These are phyloP conservation scores for Pseudopodoces humilis DNA, from an alignment of 2,113 vertebrate genomes.

Conservation along the genomic window DNA sequence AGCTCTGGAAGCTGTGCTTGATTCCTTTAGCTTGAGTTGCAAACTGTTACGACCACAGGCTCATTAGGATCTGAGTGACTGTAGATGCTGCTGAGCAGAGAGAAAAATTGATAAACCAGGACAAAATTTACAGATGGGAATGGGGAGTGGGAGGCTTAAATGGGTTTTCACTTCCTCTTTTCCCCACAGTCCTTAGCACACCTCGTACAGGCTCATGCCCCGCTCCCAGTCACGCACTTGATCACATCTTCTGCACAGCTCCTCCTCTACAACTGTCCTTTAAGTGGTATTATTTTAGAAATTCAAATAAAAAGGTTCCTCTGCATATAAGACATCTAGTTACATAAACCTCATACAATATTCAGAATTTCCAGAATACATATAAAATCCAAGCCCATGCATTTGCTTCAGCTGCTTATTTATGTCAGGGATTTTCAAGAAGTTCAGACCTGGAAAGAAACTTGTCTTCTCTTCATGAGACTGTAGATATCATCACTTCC, in stretches of 20 bases:
- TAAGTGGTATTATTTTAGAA: background rate
- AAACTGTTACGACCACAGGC: background rate
- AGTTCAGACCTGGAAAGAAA: background rate
- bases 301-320: background rate
- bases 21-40: background rate
- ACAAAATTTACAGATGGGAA: background rate
- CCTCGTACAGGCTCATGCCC: background rate
- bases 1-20: background rate
- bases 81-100: background rate
- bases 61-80: background rate
- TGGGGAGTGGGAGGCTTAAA: background rate
- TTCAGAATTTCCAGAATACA: background rate
- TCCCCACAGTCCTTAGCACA: background rate
- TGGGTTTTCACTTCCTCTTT: background rate
- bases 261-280: background rate
- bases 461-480: background rate
- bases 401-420: background rate
- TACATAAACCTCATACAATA: background rate
- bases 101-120: background rate
- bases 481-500: background rate
- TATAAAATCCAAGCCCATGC: background rate
- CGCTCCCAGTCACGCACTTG: background rate
- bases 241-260: background rate
- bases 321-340: background rate
- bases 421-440: background rate